Evolutionary conservation across 2,113 vertebrate species (phyloP).

Genomic region (Asarcornis scutulata): DNA sequence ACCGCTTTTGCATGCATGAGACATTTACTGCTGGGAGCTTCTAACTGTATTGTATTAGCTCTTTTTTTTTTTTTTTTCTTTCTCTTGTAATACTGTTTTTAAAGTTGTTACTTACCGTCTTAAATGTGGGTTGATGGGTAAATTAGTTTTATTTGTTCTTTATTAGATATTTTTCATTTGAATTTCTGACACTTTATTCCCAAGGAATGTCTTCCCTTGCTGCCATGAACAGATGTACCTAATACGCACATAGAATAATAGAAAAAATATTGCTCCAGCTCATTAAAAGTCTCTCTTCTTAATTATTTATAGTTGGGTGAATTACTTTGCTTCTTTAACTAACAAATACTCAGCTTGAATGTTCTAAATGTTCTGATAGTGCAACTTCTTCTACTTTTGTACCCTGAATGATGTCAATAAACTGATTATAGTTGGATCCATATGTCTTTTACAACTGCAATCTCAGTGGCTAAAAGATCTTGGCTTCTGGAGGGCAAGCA

Average conservation of each 20-base stretch:
- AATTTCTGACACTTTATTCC: not conserved
- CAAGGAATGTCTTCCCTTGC: not conserved
- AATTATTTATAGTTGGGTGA: not conserved
- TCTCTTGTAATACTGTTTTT: not conserved
- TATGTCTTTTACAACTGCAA: not conserved
- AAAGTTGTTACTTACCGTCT: not conserved
- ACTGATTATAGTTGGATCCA: not conserved
- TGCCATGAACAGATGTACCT: not conserved
- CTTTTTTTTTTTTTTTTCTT: conserved; percentile 28
- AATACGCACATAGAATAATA: not conserved
- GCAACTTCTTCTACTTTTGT: not conserved
- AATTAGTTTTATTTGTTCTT: not conserved
- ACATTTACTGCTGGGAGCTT: not conserved
- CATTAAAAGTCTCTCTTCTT: not conserved
- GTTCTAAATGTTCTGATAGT: not conserved
- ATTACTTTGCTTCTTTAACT: not conserved
- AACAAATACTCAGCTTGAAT: not conserved
- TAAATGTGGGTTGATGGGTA: not conserved
- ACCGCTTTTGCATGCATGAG: not conserved
- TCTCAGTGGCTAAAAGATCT: not conserved
- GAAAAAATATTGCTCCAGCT: not conserved
- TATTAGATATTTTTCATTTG: conserved; percentile 17
- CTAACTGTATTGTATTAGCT: not conserved
- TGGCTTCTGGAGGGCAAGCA: not conserved
- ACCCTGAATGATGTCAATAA: not conserved